A percentile compares a stretch with the other conserved stretches of the same genome.
phyloP scores from a whole-genome alignment of 2,113 vertebrate species.

The Gymnobelideus leadbeateri region DNA sequence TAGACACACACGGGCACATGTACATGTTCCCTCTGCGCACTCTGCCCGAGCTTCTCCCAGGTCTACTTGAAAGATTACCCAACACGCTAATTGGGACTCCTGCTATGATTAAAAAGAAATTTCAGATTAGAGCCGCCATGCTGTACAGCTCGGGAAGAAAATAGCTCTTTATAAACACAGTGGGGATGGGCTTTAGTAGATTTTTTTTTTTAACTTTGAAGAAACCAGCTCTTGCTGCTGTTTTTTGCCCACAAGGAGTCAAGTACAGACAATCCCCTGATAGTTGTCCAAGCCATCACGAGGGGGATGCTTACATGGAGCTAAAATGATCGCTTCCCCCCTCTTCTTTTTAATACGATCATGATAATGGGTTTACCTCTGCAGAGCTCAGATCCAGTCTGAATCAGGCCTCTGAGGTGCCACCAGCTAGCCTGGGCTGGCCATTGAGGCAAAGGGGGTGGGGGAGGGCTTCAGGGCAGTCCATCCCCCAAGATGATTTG shows the following conservation, averaged over 20 bases:
- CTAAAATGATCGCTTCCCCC: constrained; percentile 60
- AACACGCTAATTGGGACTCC: constrained; percentile 88
- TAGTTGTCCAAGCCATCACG: constrained; percentile 42
- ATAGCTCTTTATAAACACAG: constrained; percentile 86
- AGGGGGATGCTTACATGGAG: constrained; percentile 61
- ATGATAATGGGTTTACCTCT: constrained; percentile 61
- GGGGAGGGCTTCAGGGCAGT: constrained; percentile 39
- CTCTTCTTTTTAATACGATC: constrained; percentile 18
- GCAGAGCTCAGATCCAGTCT: constrained; percentile 53
- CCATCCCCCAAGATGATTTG: constrained; percentile 27
- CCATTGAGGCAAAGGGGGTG: background rate
- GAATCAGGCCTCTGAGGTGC: background rate
- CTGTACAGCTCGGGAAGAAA: constrained; percentile 84
- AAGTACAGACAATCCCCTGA: constrained; percentile 42
- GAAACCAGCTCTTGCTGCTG: constrained; percentile 76
- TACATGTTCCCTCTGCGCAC: constrained; percentile 69
- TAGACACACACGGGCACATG: background rate
- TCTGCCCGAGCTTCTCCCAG: constrained; percentile 72
- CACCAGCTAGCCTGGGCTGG: constrained; percentile 19
- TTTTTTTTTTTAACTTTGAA: constrained; percentile 75
- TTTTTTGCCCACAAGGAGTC: constrained; percentile 69
- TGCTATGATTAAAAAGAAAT: constrained; percentile 90
- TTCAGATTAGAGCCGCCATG: constrained; percentile 85
- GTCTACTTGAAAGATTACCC: constrained; percentile 85
- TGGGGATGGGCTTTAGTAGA: constrained; percentile 79